Evolutionary conservation across 23 tunicate species (phyloP), one percentile per base, ranked within the genome.

Genomic region (Oikopleura dioica): DNA sequence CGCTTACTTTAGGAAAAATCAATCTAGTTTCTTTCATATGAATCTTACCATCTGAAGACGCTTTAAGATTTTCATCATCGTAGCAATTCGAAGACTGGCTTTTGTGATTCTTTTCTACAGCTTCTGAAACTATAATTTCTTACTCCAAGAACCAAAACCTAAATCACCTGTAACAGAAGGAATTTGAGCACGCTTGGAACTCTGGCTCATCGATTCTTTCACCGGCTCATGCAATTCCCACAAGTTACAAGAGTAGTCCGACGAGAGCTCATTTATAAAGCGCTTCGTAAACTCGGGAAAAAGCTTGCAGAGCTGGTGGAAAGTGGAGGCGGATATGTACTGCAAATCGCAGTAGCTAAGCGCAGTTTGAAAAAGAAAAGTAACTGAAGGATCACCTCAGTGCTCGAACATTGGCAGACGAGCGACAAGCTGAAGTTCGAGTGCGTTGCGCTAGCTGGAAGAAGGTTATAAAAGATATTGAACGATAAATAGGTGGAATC

Each of bases 211-310:
- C n/a, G n/a, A n/a, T n/a, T 63, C 72, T 2, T 63, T 2, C 4
- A 63, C 72, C 30, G 72, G 72, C 72, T 63, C 72, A 28, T 63
- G 72, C 33, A 63, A 28, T 31, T 63, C 72, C 72, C 72, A 63
- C 26, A 63, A 63, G 26, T 63, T 63, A 63, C 72, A 63, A 23
- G 72, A 63, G 26, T 63, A 63, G 33, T 63, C 72, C 4, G 33
- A 21, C 29, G 72, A 63, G 16, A 63, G 33, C 72, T 63, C 72
- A 63, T 23, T 16, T 23, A 63, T 63, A 28, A 63, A 63, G 2
- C 72, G 72, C 4, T 4, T 63, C 2, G 29, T 63, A 63, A 63
- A 63, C 26, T 63, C 72, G 16, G 72, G 72, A 63, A 63, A 63
- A 23, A 63, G 33, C 26, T 63, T 63, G 72, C 72, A 63, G 33